Conservation (phyloP, 2,888 invertebrate genomes). For the Poecilus cupreus region DNA sequence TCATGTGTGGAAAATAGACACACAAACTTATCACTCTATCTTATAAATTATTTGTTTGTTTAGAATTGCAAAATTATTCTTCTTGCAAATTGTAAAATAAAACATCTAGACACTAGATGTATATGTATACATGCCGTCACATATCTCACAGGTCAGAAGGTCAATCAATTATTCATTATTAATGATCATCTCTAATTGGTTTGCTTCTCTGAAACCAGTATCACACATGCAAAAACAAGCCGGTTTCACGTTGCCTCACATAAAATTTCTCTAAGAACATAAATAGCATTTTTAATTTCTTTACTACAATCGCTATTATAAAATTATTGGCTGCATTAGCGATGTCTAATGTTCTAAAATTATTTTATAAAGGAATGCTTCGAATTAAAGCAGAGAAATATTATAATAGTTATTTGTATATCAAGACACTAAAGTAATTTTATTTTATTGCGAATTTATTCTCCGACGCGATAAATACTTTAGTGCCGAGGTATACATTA, state of each 20-base stretch:
- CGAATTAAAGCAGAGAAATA: too few species aligned
- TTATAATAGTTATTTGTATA: too few species aligned
- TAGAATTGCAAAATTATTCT: conserved; percentile 16
- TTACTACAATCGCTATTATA: too few species aligned
- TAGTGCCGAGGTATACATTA: too few species aligned
- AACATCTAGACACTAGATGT: conserved; percentile 1
- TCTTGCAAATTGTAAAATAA: conserved; percentile 5
- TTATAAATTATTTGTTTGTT: background rate
- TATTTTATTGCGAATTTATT: too few species aligned
- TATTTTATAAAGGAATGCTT: too few species aligned
- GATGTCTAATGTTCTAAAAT: too few species aligned
- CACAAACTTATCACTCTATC: background rate
- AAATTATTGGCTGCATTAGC: too few species aligned
- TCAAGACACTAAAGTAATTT: too few species aligned
- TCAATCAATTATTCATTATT: conserved; percentile 46
- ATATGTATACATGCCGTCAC: conserved; percentile 13
- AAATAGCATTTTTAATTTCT: too few species aligned
- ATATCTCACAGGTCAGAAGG: conserved; percentile 41
- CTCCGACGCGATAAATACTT: too few species aligned
- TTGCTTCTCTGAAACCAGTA: conserved; percentile 26
- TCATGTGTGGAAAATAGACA: background rate
- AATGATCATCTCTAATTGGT: conserved; percentile 39
- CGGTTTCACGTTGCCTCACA: background rate
- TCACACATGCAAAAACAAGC: background rate
- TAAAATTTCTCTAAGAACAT: too few species aligned